phyloP scores from a whole-genome alignment of 2,113 vertebrate species.

The Cyprinodon brontotheroides region DNA sequence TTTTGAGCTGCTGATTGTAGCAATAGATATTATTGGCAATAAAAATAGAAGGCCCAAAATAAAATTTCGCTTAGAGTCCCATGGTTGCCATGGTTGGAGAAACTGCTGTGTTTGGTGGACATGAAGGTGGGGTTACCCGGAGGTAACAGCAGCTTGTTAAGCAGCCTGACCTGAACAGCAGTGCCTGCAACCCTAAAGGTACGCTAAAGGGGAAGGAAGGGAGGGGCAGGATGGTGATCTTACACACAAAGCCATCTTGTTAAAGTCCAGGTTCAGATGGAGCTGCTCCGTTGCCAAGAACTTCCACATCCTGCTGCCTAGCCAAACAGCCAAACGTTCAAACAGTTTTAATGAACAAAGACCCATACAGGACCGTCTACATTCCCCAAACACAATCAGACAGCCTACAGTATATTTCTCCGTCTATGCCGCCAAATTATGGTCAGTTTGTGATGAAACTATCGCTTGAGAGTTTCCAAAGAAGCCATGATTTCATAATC shows the following conservation, averaged over 20 bases:
- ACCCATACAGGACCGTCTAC: slow-evolving; percentile 58
- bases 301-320: slow-evolving; percentile 73
- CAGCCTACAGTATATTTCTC: slow-evolving; percentile 21
- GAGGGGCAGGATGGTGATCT: slow-evolving; percentile 59
- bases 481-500: slow-evolving; percentile 35
- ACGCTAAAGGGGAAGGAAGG: slow-evolving; percentile 57
- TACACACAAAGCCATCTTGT: slow-evolving; percentile 82
- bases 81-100: slow-evolving; percentile 40
- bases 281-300: slow-evolving; percentile 73
- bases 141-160: slow-evolving; percentile 39
- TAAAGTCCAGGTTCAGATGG: slow-evolving; percentile 71
- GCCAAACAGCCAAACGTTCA: slow-evolving; percentile 67
- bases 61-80: too few species aligned
- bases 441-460: slow-evolving; percentile 18
- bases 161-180: slow-evolving; percentile 24
- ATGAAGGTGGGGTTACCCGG: slow-evolving; percentile 54
- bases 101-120: slow-evolving; percentile 18
- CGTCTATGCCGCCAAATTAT: slow-evolving; percentile 37
- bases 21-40: too few species aligned
- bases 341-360: slow-evolving; percentile 74
- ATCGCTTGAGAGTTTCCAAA: slow-evolving; percentile 38
- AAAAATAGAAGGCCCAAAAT: too few species aligned
- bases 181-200: slow-evolving; percentile 35
- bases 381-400: slow-evolving; percentile 21
- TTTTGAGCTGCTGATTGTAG: too few species aligned